Evolutionary conservation across 2,797 vertebrate genomes (phyloP).

Genomic region (Sitta carolinensis): DNA sequence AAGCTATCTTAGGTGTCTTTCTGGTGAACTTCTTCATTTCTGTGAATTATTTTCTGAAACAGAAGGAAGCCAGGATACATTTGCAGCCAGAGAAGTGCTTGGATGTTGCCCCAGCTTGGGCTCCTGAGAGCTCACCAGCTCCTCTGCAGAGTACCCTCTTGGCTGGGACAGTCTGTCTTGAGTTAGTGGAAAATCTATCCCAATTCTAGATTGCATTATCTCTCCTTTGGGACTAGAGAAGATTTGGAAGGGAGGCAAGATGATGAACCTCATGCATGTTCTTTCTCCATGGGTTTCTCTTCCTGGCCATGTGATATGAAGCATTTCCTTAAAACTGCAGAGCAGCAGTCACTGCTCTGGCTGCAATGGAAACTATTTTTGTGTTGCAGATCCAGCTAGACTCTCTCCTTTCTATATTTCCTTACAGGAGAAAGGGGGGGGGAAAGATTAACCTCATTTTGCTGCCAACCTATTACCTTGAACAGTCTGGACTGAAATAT

Average conservation of each 20-base stretch:
- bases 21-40: neutral
- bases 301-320: neutral
- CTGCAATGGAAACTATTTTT: neutral
- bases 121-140: neutral
- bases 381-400: neutral
- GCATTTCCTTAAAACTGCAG: neutral
- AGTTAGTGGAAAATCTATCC: neutral
- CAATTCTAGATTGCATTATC: neutral
- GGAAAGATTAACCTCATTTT: conserved; percentile 16
- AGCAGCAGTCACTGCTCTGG: neutral
- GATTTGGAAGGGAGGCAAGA: neutral
- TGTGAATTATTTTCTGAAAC: neutral
- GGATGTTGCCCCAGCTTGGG: neutral
- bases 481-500: neutral
- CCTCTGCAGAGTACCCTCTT: neutral
- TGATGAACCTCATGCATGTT: neutral
- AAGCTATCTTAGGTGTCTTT: neutral
- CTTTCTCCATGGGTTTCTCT: neutral
- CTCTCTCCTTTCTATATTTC: neutral
- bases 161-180: neutral
- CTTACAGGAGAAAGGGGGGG: neutral
- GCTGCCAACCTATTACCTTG: neutral
- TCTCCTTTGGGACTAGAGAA: neutral
- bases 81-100: neutral
- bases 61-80: neutral